phyloP scores from a whole-genome alignment of 2,888 invertebrate genomes.

The Polia nebulosa region DNA sequence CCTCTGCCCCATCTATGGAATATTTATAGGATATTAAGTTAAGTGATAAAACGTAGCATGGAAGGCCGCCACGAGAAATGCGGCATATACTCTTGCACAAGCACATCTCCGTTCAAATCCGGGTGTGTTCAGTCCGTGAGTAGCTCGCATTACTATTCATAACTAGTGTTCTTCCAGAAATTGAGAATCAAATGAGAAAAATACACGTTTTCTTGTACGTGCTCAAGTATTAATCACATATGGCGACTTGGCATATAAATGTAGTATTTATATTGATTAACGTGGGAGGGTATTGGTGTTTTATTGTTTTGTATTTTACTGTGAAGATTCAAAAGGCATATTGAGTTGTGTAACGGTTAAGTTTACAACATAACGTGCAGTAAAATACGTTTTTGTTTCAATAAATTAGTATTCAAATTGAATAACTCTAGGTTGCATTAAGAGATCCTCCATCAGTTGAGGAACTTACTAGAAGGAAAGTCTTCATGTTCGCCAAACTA shows the following conservation, averaged over 20 bases:
- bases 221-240: slow-evolving; percentile 27
- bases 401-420: not conserved
- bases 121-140: not conserved
- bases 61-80: not conserved
- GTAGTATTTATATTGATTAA: slow-evolving; percentile 44
- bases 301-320: slow-evolving; percentile 36
- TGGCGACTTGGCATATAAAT: slow-evolving; percentile 55
- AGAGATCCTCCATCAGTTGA: not conserved
- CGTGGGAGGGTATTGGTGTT: slow-evolving; percentile 18
- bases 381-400: not conserved
- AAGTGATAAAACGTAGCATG: no score
- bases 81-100: not conserved
- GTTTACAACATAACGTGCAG: not conserved
- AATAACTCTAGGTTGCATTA: not conserved
- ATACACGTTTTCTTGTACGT: slow-evolving; percentile 35
- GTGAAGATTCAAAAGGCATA: slow-evolving; percentile 21
- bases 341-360: slow-evolving; percentile 13
- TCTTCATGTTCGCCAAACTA: no score
- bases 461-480: no score
- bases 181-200: slow-evolving; percentile 29
- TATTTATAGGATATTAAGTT: no score
- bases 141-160: slow-evolving; percentile 47
- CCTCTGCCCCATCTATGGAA: no score
- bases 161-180: slow-evolving; percentile 45
- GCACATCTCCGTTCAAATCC: not conserved